Evolutionary conservation across 2,888 invertebrate genomes (phyloP).

Genomic region (Crepidodera aurea): DNA sequence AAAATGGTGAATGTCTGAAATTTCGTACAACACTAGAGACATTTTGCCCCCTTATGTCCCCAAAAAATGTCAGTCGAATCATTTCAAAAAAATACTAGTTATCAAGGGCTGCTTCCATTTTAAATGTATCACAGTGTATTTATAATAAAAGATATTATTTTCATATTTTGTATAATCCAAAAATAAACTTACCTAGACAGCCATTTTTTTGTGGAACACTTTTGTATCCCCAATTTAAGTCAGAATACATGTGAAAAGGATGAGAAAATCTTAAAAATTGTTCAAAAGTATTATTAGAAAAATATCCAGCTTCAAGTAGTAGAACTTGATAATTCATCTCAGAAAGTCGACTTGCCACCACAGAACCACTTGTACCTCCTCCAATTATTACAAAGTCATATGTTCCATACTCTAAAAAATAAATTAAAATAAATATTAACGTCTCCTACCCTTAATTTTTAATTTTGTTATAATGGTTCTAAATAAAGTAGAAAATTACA

Average conservation of each 20-base stretch:
- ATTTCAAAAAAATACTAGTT: too few relatives aligned
- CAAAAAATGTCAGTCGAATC: too few relatives aligned
- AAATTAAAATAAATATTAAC: neutral
- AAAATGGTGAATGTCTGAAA: too few relatives aligned
- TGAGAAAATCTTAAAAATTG: neutral
- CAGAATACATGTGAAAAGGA: conserved; percentile 12
- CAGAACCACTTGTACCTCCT: conserved; percentile 36
- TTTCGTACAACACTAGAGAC: too few relatives aligned
- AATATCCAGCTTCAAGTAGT: conserved; percentile 16
- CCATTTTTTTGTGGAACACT: conserved; percentile 39
- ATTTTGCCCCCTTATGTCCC: too few relatives aligned
- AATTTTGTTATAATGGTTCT: too few relatives aligned
- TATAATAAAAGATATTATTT: too few relatives aligned
- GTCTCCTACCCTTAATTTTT: too few relatives aligned
- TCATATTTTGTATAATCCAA: too few relatives aligned
- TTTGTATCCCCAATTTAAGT: conserved; percentile 41
- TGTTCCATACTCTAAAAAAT: conserved; percentile 25
- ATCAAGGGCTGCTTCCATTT: too few relatives aligned
- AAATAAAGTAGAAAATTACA: too few relatives aligned
- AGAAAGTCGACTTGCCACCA: conserved; percentile 36
- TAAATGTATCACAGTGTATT: too few relatives aligned
- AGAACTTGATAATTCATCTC: conserved; percentile 19
- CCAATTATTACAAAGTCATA: conserved; percentile 39
- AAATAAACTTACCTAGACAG: conserved; percentile 42
- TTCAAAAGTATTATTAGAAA: conserved; percentile 2